Percentiles rank a stretch among this genome's conserved stretches.
Evolutionary conservation across 2,797 vertebrate genomes (phyloP).

Genomic region (Spatula clypeata): DNA sequence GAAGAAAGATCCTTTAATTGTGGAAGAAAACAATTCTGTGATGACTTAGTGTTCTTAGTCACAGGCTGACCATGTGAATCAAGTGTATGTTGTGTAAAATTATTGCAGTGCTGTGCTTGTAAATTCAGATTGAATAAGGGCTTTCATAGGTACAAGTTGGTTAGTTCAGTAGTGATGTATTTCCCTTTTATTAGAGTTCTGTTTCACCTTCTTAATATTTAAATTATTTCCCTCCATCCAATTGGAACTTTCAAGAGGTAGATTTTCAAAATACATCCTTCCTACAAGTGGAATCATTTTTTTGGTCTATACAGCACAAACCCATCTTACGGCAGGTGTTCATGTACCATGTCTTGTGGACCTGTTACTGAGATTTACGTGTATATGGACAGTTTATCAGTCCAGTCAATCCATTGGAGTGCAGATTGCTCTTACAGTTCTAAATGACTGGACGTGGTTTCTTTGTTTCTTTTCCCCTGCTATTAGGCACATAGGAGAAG

Average conservation of each 20-base stretch:
- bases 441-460: background rate
- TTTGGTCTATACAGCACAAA: background rate
- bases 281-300: background rate
- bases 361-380: background rate
- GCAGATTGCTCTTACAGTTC: background rate
- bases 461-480: background rate
- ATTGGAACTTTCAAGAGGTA: background rate
- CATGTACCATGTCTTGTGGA: background rate
- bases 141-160: background rate
- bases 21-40: background rate
- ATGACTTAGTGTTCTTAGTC: background rate
- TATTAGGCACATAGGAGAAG: background rate
- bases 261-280: background rate
- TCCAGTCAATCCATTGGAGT: background rate
- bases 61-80: background rate
- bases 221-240: background rate
- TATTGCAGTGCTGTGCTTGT: background rate
- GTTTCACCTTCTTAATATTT: background rate
- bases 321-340: background rate
- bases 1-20: background rate
- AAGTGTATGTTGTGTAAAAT: background rate
- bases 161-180: background rate
- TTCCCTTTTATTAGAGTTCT: background rate
- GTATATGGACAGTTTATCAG: background rate
- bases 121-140: background rate